phyloP scores from a whole-genome alignment of 2,888 invertebrate genomes.

The Caenorhabditis afra region DNA sequence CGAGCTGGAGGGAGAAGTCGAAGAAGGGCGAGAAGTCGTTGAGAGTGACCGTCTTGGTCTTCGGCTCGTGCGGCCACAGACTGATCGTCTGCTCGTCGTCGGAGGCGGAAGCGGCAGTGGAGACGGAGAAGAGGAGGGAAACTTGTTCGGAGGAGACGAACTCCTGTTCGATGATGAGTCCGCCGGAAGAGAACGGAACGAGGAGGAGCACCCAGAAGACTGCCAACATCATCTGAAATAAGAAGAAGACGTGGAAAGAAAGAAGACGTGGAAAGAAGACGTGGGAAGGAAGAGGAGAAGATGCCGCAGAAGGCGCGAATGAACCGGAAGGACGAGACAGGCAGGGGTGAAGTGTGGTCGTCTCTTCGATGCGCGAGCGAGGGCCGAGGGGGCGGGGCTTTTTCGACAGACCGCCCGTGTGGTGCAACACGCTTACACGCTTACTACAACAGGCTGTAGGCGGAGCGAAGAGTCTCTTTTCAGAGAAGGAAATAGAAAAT shows the following conservation, averaged over 20 bases:
- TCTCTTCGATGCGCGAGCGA: too few species aligned
- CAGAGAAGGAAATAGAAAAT: too few species aligned
- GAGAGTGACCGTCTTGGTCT: slow-evolving; percentile 11
- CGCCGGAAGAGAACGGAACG: neutral
- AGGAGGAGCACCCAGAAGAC: slow-evolving; percentile 5
- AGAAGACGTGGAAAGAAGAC: too few species aligned
- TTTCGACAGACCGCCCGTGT: too few species aligned
- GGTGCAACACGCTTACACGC: too few species aligned
- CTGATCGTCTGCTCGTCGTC: neutral
- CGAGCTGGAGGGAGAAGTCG: slow-evolving; percentile 33
- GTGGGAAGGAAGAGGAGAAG: neutral
- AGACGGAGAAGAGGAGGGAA: slow-evolving; percentile 15
- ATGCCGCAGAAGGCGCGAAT: neutral
- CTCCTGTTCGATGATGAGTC: slow-evolving; percentile 23
- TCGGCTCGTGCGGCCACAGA: slow-evolving; percentile 14
- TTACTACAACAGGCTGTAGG: too few species aligned
- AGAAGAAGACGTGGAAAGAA: neutral
- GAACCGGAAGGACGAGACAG: neutral
- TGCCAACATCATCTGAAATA: slow-evolving; percentile 25
- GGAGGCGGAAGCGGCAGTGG: neutral
- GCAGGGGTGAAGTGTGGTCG: neutral
- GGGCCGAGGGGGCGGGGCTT: too few species aligned
- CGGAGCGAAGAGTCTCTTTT: too few species aligned
- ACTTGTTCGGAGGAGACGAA: slow-evolving; percentile 16
- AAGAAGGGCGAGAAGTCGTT: slow-evolving; percentile 20